Conservation (phyloP, 2,113 vertebrate genomes). For the Hemiscyllium ocellatum region DNA sequence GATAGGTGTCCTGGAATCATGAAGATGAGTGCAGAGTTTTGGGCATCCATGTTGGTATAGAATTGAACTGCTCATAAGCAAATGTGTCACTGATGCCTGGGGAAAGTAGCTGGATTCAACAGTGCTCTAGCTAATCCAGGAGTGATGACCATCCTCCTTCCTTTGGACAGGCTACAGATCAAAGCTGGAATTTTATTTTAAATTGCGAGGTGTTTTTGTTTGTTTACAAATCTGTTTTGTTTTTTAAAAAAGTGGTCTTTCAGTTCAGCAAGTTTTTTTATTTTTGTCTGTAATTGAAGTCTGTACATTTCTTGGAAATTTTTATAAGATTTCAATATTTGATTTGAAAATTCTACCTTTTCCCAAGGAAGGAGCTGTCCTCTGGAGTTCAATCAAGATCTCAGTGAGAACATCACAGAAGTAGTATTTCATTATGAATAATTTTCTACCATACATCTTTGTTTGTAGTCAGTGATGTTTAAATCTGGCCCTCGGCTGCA, state of each 20-base stretch:
- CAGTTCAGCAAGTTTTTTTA: background rate
- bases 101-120: background rate
- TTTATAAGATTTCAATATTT: background rate
- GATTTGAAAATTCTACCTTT: background rate
- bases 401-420: background rate
- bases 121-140: background rate
- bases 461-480: constrained; percentile 87
- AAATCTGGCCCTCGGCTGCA: constrained; percentile 90
- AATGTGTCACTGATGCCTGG: background rate
- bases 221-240: background rate
- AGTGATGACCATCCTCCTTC: background rate
- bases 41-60: background rate
- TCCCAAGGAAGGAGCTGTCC: background rate
- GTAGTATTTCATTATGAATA: background rate
- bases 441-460: constrained; percentile 42
- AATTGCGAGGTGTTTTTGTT: background rate
- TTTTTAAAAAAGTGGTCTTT: background rate
- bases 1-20: background rate
- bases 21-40: background rate
- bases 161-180: background rate
- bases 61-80: background rate
- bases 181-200: background rate
- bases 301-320: background rate
- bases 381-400: background rate
- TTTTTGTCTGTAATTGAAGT: background rate